These are phyloP conservation scores for Oopsacas minuta DNA, from an alignment of 37 sponge, comb jelly and placozoan genomes.

Conservation along the genomic window DNA sequence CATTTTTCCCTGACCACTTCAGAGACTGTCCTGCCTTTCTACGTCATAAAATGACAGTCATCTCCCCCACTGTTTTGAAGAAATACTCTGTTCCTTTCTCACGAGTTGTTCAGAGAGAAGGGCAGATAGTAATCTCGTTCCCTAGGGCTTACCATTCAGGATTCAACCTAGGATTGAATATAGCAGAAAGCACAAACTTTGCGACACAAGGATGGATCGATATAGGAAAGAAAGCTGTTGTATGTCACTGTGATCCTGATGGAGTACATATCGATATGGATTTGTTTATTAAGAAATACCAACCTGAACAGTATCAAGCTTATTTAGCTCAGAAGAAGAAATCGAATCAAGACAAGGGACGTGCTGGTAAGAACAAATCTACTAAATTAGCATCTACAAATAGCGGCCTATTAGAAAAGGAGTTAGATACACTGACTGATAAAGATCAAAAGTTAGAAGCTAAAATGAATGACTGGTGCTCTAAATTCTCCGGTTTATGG, in stretches of 20 bases:
- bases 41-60: constrained; percentile 87
- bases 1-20: constrained; percentile 69
- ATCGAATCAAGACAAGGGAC: not conserved
- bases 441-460: constrained; percentile 7
- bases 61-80: constrained; percentile 73
- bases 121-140: constrained; percentile 90
- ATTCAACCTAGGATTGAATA: constrained; percentile 87
- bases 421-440: not conserved
- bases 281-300: constrained; percentile 61
- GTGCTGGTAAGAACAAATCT: not conserved
- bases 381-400: not conserved
- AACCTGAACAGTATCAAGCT: constrained; percentile 6
- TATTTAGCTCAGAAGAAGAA: constrained; percentile 14
- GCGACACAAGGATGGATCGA: constrained; percentile 75
- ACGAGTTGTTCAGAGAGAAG: constrained; percentile 68
- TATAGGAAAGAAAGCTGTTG: constrained; percentile 64
- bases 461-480: constrained; percentile 40
- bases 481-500: constrained; percentile 49
- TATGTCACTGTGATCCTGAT: constrained; percentile 65
- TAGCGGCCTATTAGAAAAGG: not conserved
- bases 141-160: constrained; percentile 91
- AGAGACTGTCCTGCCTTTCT: constrained; percentile 66
- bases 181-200: constrained; percentile 98
- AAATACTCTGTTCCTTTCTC: constrained; percentile 79
- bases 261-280: constrained; percentile 90